These are phyloP conservation scores for Machimus atricapillus DNA, from an alignment of 2,888 invertebrate genomes.

Conservation along the genomic window DNA sequence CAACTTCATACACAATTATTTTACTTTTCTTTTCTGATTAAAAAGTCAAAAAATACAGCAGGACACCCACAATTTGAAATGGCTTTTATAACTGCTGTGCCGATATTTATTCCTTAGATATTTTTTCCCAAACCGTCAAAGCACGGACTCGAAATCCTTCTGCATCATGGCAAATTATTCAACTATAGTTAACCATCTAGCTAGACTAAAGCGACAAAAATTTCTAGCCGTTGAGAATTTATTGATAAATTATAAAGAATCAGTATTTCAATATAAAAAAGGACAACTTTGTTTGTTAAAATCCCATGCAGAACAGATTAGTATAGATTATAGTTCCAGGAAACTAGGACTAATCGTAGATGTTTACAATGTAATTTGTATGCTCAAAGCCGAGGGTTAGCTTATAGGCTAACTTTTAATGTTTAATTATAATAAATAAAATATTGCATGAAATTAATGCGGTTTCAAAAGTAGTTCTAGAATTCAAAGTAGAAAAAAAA, in stretches of 20 bases:
- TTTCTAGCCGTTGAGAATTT: background rate
- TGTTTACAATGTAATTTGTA: too few relatives aligned
- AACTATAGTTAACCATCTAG: background rate
- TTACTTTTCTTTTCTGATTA: background rate
- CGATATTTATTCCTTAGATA: background rate
- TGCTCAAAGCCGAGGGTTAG: background rate
- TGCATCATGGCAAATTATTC: background rate
- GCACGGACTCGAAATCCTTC: background rate
- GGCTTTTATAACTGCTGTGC: background rate
- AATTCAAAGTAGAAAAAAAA: too few relatives aligned
- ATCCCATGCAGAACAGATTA: too few relatives aligned
- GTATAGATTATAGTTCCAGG: too few relatives aligned
- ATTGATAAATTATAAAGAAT: background rate
- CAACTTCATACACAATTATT: too few relatives aligned
- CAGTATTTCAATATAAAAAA: too few relatives aligned
- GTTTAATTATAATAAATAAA: background rate
- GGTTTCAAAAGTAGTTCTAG: background rate
- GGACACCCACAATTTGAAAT: background rate
- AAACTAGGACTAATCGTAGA: background rate
- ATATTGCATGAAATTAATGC: background rate
- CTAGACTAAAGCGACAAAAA: background rate
- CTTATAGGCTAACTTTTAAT: background rate
- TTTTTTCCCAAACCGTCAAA: background rate
- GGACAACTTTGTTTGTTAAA: too few relatives aligned
- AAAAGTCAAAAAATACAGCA: background rate